Conservation (phyloP, 1,140 invertebrate species). For the Hylaeus volcanicus region DNA sequence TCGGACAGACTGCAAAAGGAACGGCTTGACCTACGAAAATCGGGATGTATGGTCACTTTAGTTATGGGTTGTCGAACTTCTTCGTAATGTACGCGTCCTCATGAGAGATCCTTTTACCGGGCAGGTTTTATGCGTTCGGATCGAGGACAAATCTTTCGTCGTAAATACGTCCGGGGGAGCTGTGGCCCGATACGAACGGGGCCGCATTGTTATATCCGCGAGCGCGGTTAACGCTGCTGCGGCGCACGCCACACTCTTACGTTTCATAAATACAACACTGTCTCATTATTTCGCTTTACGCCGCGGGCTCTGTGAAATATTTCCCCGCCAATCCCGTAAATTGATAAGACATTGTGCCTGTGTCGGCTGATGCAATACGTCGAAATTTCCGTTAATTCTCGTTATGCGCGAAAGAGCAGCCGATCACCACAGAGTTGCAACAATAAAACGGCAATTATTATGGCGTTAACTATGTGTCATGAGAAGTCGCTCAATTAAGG, state of each 20-base stretch:
- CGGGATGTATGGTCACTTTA: no score
- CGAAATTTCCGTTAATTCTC: conserved; percentile 35
- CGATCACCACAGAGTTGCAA: conserved; percentile 26
- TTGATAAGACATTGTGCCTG: background rate
- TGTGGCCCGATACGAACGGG: background rate
- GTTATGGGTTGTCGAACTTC: conserved; percentile 47
- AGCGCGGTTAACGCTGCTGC: background rate
- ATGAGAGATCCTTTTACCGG: conserved; percentile 32
- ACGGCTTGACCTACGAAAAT: no score
- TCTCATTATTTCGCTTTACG: conserved; percentile 4
- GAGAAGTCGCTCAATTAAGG: conserved; percentile 15
- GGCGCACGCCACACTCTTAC: background rate
- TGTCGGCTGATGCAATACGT: conserved; percentile 5
- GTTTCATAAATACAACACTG: conserved; percentile 16
- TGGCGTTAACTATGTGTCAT: conserved; percentile 46
- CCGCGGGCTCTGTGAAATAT: background rate
- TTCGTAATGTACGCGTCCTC: conserved; percentile 20
- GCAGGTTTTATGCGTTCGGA: conserved; percentile 5
- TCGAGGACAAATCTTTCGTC: conserved; percentile 34
- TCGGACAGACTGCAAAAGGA: no score
- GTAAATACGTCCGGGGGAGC: conserved; percentile 27
- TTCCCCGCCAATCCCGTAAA: background rate
- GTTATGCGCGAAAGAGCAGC: conserved; percentile 39
- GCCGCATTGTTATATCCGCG: conserved; percentile 17
- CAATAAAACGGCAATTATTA: conserved; percentile 53